Evolutionary conservation across 2,113 vertebrate species (phyloP).

Genomic region (Mesembrinibis cayennensis): DNA sequence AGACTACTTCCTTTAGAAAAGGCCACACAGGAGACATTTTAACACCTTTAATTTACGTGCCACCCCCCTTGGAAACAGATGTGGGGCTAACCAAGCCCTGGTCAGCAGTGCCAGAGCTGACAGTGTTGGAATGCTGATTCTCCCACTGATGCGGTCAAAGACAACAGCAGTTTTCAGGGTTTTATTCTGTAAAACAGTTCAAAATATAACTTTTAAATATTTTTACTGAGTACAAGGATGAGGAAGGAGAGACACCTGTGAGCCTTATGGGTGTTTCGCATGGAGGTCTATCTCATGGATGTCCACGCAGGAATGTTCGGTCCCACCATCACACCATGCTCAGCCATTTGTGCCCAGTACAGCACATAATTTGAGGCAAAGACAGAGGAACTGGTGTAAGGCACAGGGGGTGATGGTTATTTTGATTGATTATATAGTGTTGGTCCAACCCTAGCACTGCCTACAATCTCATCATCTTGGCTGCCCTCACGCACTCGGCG

Average conservation of each 20-base stretch:
- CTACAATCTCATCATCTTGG: background rate
- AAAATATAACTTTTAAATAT: background rate
- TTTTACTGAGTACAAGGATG: background rate
- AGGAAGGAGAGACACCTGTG: background rate
- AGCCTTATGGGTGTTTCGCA: background rate
- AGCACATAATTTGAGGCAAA: no score
- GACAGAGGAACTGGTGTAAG: background rate
- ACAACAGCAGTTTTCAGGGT: background rate
- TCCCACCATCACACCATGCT: background rate
- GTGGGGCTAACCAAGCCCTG: background rate
- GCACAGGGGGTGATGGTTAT: background rate
- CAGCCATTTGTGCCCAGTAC: background rate
- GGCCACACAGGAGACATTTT: background rate
- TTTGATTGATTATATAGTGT: background rate
- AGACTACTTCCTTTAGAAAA: background rate
- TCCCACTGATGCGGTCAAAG: rapidly evolving
- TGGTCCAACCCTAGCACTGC: background rate
- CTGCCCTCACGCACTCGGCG: rapidly evolving
- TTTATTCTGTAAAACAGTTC: background rate
- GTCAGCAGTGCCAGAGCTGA: background rate
- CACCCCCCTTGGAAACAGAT: rapidly evolving
- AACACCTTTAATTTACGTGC: background rate
- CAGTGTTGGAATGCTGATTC: background rate
- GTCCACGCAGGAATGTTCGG: background rate
- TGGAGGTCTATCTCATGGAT: background rate